A percentile compares a stretch with the other conserved stretches of the same genome.
phyloP scores from a whole-genome alignment of 2,888 invertebrate species.

The Trachelus iudaicus region DNA sequence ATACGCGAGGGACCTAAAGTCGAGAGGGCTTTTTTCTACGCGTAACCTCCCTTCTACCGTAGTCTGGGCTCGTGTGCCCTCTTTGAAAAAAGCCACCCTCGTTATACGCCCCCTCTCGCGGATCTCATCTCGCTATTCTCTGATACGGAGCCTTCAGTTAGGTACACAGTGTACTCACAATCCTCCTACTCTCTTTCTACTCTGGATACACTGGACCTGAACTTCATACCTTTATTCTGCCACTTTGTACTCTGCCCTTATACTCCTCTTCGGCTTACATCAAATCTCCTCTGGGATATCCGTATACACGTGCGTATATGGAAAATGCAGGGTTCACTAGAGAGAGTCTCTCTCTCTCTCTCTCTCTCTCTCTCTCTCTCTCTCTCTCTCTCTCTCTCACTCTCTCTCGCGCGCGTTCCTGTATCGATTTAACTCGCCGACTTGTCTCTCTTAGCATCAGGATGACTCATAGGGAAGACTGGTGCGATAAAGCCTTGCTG shows the following conservation, averaged over 20 bases:
- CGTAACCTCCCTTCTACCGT: background rate
- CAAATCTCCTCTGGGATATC: background rate
- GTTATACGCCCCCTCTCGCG: slow-evolving; percentile 20
- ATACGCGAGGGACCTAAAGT: slow-evolving; percentile 30
- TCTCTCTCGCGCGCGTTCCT: background rate
- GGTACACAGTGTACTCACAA: background rate
- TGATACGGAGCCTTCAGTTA: background rate
- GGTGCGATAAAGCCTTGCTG: background rate
- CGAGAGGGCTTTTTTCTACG: background rate
- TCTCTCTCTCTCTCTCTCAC: background rate
- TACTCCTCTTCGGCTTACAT: background rate
- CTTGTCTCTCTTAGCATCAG: background rate
- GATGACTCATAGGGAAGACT: background rate
- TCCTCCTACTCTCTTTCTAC: background rate
- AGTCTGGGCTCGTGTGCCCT: background rate
- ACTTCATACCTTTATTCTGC: background rate
- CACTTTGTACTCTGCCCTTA: background rate
- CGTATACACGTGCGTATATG: background rate
- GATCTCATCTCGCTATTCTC: background rate
- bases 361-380: background rate
- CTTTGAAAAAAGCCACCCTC: slow-evolving; percentile 19
- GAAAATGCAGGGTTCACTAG: background rate
- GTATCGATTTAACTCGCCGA: background rate
- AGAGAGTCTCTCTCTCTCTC: background rate
- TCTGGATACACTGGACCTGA: background rate